phyloP scores from a whole-genome alignment of 1,140 invertebrate species.

The Neodiprion pinetum region DNA sequence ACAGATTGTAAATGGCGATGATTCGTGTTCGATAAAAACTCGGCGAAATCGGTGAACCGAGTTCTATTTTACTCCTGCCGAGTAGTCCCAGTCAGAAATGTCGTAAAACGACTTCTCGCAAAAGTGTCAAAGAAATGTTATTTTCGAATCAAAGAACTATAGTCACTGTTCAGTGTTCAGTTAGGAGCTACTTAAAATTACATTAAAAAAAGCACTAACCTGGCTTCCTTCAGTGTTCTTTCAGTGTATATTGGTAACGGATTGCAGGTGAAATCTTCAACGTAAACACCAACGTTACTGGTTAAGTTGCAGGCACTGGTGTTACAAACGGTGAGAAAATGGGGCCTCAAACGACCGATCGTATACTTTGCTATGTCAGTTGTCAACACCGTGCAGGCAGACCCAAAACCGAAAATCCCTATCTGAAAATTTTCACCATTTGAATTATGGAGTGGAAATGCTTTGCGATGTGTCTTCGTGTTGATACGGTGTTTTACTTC shows the following conservation, averaged over 20 bases:
- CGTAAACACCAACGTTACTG: slow-evolving; percentile 68
- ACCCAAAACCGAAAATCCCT: slow-evolving; percentile 85
- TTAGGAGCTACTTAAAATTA: too few relatives aligned
- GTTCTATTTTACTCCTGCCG: too few relatives aligned
- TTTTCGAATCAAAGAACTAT: too few relatives aligned
- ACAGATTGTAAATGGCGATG: background rate
- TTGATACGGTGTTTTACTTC: too few relatives aligned
- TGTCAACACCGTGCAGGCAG: slow-evolving; percentile 79
- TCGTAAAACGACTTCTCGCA: too few relatives aligned
- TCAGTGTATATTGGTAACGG: slow-evolving; percentile 49
- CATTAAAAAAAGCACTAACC: slow-evolving; percentile 45
- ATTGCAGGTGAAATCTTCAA: slow-evolving; percentile 70
- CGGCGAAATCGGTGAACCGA: too few relatives aligned
- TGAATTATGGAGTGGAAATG: background rate
- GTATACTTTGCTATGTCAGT: slow-evolving; percentile 93
- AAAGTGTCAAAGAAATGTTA: too few relatives aligned
- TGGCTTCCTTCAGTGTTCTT: slow-evolving; percentile 74
- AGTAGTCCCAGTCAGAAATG: too few relatives aligned
- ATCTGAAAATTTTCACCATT: slow-evolving; percentile 54
- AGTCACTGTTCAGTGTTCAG: too few relatives aligned
- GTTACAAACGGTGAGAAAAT: slow-evolving; percentile 83
- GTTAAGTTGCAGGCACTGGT: slow-evolving; percentile 67
- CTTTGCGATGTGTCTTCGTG: background rate
- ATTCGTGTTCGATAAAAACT: too few relatives aligned
- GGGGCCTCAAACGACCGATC: slow-evolving; percentile 89